These are phyloP conservation scores for Brachycybe producta DNA, from an alignment of 2,888 invertebrate genomes.

Conservation along the genomic window DNA sequence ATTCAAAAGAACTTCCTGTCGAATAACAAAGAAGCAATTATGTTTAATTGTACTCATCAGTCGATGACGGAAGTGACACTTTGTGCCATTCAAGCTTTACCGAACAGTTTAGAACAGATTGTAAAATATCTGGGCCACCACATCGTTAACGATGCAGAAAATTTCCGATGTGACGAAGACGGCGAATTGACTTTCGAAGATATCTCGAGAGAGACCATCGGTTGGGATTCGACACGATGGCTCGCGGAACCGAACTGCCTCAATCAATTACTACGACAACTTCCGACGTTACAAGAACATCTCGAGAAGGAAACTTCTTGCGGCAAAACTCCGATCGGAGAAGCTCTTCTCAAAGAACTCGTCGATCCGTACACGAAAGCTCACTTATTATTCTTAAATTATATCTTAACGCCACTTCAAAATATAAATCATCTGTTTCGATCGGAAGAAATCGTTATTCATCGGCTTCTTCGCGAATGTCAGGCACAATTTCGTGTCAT, in stretches of 20 bases:
- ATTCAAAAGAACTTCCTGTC: not conserved
- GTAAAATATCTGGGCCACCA: constrained; percentile 2
- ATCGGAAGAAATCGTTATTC: not conserved
- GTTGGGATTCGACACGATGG: not conserved
- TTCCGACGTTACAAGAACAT: not conserved
- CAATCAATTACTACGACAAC: not conserved
- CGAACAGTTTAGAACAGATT: constrained; percentile 1
- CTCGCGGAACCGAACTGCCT: not conserved
- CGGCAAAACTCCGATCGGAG: not conserved
- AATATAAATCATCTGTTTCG: not conserved
- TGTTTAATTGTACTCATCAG: not conserved
- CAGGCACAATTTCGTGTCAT: constrained; percentile 6
- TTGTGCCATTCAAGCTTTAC: not conserved
- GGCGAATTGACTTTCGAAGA: too few species aligned
- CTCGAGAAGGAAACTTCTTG: not conserved
- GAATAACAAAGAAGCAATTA: constrained; percentile 4
- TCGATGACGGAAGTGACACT: constrained; percentile 5
- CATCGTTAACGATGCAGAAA: too few species aligned
- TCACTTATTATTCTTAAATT: constrained; percentile 10
- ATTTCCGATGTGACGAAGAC: too few species aligned
- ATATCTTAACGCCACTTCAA: not conserved
- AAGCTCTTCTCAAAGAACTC: not conserved
- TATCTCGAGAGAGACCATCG: too few species aligned
- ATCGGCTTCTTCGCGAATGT: constrained; percentile 8
- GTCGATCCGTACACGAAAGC: constrained; percentile 12